Percentiles rank a stretch among this genome's conserved stretches.
Conservation (phyloP, 1,140 invertebrate genomes). For the Myzus persicae region DNA sequence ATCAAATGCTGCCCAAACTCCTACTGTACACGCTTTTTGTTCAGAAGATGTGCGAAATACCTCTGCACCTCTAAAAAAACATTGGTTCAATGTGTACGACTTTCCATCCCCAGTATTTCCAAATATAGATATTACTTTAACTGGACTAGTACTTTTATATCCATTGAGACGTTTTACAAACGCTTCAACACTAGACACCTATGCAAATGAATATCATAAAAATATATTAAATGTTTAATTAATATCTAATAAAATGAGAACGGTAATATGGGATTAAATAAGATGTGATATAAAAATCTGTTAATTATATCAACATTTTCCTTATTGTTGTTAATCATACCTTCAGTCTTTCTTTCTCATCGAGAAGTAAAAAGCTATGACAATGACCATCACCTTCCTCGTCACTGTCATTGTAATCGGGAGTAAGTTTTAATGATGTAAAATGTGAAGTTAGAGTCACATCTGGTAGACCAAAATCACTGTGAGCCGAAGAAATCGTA, state of each 20-base stretch:
- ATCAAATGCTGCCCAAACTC: constrained; percentile 83
- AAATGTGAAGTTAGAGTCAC: constrained; percentile 62
- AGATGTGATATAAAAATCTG: background rate
- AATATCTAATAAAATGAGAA: background rate
- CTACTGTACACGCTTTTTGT: constrained; percentile 79
- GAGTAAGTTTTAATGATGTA: constrained; percentile 62
- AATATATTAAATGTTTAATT: background rate
- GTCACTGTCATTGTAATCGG: constrained; percentile 55
- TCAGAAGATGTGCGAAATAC: constrained; percentile 78
- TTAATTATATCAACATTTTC: background rate
- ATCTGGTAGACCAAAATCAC: constrained; percentile 61
- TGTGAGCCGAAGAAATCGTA: constrained; percentile 18
- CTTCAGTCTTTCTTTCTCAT: constrained; percentile 67
- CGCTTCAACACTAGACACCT: constrained; percentile 67
- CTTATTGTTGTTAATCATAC: constrained; percentile 56
- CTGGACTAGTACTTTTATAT: constrained; percentile 66
- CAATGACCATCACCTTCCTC: constrained; percentile 60
- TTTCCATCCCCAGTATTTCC: constrained; percentile 89
- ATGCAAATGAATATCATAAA: constrained; percentile 52
- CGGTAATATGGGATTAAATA: background rate
- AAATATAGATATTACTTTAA: constrained; percentile 88
- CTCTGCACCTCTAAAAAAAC: constrained; percentile 79
- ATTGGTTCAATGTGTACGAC: constrained; percentile 82
- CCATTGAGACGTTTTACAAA: constrained; percentile 68
- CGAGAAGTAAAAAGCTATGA: constrained; percentile 69